These are phyloP conservation scores for Anoplius nigerrimus DNA, from an alignment of 2,888 invertebrate species.

Conservation along the genomic window DNA sequence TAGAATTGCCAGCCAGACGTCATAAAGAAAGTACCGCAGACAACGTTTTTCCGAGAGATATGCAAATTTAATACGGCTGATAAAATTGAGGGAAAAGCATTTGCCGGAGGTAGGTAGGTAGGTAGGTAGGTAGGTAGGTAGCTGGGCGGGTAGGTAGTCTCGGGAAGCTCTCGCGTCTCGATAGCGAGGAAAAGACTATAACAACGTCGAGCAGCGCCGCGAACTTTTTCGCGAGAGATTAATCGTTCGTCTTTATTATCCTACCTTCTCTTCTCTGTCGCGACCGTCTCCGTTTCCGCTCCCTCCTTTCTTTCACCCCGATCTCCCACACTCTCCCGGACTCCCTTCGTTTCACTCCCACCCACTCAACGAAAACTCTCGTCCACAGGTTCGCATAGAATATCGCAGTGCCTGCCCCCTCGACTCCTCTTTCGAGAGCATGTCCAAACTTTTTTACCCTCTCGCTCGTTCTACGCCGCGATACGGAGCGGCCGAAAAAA, in stretches of 20 bases:
- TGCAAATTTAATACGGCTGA: too few relatives aligned
- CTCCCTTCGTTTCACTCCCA: constrained; percentile 20
- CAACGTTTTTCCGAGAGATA: too few relatives aligned
- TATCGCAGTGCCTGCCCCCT: constrained; percentile 54
- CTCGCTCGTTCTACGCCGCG: constrained; percentile 35
- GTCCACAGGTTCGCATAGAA: constrained; percentile 52
- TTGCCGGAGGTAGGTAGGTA: too few relatives aligned
- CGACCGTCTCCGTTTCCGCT: constrained; percentile 16
- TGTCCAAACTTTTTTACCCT: constrained; percentile 68
- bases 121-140: too few relatives aligned
- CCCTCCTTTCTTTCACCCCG: constrained; percentile 28
- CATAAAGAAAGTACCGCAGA: too few relatives aligned
- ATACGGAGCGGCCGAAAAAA: constrained; percentile 54
- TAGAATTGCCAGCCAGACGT: too few relatives aligned
- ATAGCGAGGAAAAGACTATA: constrained; percentile 2
- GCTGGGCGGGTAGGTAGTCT: neutral
- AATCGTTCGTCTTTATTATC: constrained; percentile 52
- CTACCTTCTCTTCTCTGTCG: neutral
- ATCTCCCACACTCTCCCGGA: constrained; percentile 24
- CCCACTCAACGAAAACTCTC: constrained; percentile 59
- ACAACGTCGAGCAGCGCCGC: neutral
- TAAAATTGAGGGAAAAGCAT: too few relatives aligned
- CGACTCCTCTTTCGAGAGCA: constrained; percentile 59
- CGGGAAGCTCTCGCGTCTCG: neutral
- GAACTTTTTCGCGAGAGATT: constrained; percentile 45